Evolutionary conservation across 2,888 invertebrate species (phyloP), one percentile per base, ranked within the genome.

Genomic region (Aricia artaxerxes): DNA sequence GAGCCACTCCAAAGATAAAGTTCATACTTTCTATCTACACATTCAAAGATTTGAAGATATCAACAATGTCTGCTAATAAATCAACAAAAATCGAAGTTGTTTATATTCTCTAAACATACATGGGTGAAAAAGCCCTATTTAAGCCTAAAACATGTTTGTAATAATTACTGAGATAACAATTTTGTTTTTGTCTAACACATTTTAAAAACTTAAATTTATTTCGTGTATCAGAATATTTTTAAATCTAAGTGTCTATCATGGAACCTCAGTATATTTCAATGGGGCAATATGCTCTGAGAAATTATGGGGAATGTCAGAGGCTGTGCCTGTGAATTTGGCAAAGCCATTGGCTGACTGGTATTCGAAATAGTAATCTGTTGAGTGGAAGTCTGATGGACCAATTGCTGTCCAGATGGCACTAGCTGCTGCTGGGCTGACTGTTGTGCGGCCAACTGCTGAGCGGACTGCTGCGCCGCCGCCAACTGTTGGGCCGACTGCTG

Each of bases 301-400:
- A 94, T 94, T 83, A 94, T 94, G 72, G 94, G 94, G 85, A 93
- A 94, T 87, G 91, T 90, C 80, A 94, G 90, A 44, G 93, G 84
- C 86, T 94, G 94, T 81, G 94, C 89, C 83, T 94, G 94, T 60
- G 94, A 93, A 82, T 93, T 94, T 44, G 93, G 84, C 82, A 94
- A 82, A 79, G 93, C 92, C 91, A 94, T 92, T 13, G 93, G 91
- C 84, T 94, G 94, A 88, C 93, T 94, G 85, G 93, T 91, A 83
- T 91, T 94, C 7, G 94, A 93, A 78, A 94, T 93, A 53, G 92
- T 93, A 73, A 94, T 93, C 83, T 94, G 94, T 81, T 94, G 94
- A 49, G 92, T 91, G n/a, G 93, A 91, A 73, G 92, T 91, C 85
- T 94, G 94, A 82, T 93, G 94, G 38, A 94, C 94, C 60, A 94